Evolutionary conservation across 1,140 invertebrate species (phyloP).

Genomic region (Chlorops oryzae): DNA sequence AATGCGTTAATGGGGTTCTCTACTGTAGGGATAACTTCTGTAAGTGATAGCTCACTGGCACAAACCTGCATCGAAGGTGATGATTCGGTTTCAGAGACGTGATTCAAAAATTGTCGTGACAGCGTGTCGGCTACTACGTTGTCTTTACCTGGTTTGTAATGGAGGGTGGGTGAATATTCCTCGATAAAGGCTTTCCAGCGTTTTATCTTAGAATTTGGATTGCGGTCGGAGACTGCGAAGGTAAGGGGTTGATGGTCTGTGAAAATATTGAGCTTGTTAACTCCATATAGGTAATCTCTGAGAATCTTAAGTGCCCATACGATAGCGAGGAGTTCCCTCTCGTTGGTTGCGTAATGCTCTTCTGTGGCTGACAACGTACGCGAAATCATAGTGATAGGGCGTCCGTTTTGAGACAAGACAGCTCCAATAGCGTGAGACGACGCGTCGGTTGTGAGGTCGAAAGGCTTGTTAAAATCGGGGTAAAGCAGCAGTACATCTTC

Average conservation of each 20-base stretch:
- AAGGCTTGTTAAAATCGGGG: conserved; percentile 3
- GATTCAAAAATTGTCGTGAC: conserved; percentile 14
- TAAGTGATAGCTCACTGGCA: conserved; percentile 16
- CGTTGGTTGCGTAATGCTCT: conserved; percentile 6
- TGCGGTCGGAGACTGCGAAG: conserved; percentile 25
- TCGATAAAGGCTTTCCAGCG: conserved; percentile 52
- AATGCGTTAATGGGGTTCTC: conserved; percentile 20
- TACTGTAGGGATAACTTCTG: conserved; percentile 12
- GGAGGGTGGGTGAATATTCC: conserved; percentile 39
- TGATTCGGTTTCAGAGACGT: conserved; percentile 9
- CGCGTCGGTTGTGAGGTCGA: conserved; percentile 15
- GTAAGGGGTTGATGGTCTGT: conserved; percentile 9
- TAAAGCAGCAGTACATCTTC: conserved; percentile 35
- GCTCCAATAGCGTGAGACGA: conserved; percentile 8
- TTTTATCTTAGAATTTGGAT: conserved; percentile 47
- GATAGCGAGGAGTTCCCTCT: conserved; percentile 3
- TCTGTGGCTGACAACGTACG: conserved; percentile 1
- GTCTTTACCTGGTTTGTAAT: conserved; percentile 43
- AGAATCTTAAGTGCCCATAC: conserved; percentile 7
- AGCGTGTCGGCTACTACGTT: conserved; percentile 43
- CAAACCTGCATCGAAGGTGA: conserved; percentile 13
- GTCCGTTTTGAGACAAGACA: conserved; percentile 5
- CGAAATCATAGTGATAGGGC: conserved; percentile 2
- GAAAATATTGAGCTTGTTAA: conserved; percentile 4
- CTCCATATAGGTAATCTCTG: conserved; percentile 4